Conservation (phyloP, 2,888 invertebrate genomes). For the Lydus trimaculatus region DNA sequence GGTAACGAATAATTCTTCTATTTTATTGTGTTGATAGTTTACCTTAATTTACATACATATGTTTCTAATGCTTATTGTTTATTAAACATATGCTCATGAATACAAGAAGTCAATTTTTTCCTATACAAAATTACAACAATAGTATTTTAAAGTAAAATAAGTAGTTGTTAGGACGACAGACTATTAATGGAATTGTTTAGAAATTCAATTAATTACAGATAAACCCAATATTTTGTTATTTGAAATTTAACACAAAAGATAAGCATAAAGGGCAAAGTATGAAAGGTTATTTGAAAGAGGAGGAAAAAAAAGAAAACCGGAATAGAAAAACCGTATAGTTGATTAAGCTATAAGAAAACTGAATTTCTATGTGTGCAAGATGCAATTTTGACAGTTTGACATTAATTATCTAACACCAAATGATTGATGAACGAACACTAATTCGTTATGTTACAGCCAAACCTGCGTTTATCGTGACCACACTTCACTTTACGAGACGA, state of each 20-base stretch:
- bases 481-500: too few relatives aligned
- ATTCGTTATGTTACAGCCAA: too few relatives aligned
- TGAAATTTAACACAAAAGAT: neutral
- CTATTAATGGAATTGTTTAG: neutral
- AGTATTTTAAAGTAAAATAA: slow-evolving; percentile 2
- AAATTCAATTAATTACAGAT: neutral
- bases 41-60: too few relatives aligned
- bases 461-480: too few relatives aligned
- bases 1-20: neutral
- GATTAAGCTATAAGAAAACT: too few relatives aligned
- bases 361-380: too few relatives aligned
- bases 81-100: too few relatives aligned
- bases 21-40: neutral
- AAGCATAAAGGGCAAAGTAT: neutral
- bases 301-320: neutral
- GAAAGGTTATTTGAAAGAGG: neutral
- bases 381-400: too few relatives aligned
- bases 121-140: neutral
- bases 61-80: too few relatives aligned
- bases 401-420: too few relatives aligned
- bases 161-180: neutral
- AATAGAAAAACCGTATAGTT: neutral
- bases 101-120: neutral
- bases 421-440: too few relatives aligned
- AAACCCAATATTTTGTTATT: neutral